A percentile compares a stretch with the other conserved stretches of the same genome.
phyloP scores from a whole-genome alignment of 2,888 invertebrate species.

The Megastigmus dorsalis region DNA sequence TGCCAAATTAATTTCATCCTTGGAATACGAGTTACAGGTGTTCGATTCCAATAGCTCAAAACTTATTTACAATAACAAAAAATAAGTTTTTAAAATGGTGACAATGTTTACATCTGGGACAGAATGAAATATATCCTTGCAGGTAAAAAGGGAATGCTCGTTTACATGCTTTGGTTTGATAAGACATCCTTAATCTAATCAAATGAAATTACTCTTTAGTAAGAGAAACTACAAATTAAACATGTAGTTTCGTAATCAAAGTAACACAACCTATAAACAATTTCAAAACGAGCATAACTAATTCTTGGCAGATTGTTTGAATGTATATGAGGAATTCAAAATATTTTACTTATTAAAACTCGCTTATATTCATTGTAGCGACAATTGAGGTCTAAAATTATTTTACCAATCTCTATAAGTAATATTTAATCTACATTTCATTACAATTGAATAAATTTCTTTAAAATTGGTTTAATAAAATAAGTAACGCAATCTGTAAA shows the following conservation, averaged over 20 bases:
- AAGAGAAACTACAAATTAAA: not conserved
- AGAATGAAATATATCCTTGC: constrained; percentile 28
- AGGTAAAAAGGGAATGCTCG: constrained; percentile 46
- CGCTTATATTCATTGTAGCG: not conserved
- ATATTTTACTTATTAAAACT: too few relatives aligned
- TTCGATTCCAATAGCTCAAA: constrained; percentile 34
- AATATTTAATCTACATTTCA: too few relatives aligned
- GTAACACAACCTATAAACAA: not conserved
- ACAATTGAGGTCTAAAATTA: not conserved
- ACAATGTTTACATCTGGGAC: constrained; percentile 19
- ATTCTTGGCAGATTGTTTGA: not conserved
- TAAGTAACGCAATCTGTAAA: too few relatives aligned
- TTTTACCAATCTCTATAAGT: not conserved
- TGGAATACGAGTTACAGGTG: constrained; percentile 21
- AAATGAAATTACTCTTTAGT: constrained; percentile 25
- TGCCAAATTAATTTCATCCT: constrained; percentile 32
- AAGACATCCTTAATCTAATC: constrained; percentile 19
- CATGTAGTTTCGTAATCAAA: not conserved
- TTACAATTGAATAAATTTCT: too few relatives aligned
- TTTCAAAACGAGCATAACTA: not conserved
- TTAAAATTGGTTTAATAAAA: too few relatives aligned
- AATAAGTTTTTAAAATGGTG: constrained; percentile 25
- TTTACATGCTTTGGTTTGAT: constrained; percentile 45
- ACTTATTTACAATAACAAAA: constrained; percentile 46
- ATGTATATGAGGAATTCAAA: not conserved